Conservation (phyloP, 2,888 invertebrate species). For the Glaucopsyche alexis region DNA sequence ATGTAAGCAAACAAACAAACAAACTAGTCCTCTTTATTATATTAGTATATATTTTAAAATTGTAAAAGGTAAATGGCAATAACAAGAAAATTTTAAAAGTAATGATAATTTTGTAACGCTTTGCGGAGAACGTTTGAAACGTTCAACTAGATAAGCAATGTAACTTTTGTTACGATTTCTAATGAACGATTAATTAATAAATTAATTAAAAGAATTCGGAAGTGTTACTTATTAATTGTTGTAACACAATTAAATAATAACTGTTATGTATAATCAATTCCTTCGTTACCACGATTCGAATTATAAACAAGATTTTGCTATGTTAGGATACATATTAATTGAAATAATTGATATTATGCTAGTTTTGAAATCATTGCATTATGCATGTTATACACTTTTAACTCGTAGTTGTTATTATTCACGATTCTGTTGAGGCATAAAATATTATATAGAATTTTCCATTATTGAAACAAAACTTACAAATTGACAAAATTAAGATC, state of each 20-base stretch:
- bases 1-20: no score
- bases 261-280: not conserved
- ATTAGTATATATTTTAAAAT: no score
- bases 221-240: not conserved
- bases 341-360: no score
- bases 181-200: not conserved
- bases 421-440: not conserved
- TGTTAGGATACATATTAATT: no score
- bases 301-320: not conserved
- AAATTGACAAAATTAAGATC: constrained; percentile 2
- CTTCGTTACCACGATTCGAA: not conserved
- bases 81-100: not conserved
- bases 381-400: no score
- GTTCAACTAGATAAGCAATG: not conserved
- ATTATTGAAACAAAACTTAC: not conserved
- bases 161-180: not conserved
- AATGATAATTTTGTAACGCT: not conserved
- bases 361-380: no score
- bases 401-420: no score
- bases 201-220: not conserved
- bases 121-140: not conserved
- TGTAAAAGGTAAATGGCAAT: constrained; percentile 10
- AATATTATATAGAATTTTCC: not conserved
- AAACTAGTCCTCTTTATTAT: no score
- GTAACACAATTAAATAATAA: not conserved